Conservation (phyloP, 1,140 invertebrate species). For the Trichonephila clavipes region DNA sequence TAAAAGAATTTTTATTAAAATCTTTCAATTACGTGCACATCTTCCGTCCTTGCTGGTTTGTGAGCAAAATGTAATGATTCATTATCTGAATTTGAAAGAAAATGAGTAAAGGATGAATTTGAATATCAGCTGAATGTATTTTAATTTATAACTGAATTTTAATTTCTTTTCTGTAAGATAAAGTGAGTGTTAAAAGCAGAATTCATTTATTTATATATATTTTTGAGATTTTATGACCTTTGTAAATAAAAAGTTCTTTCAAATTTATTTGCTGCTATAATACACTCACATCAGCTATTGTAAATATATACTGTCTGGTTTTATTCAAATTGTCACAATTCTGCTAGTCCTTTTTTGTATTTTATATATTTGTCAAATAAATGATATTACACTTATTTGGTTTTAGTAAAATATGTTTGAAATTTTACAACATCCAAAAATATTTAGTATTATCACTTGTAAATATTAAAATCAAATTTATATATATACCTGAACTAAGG, state of each 20-base stretch:
- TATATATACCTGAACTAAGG: too few relatives aligned
- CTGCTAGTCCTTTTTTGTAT: constrained; percentile 44
- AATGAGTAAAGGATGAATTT: not conserved
- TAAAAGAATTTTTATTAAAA: constrained; percentile 6
- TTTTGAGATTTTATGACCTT: constrained; percentile 26
- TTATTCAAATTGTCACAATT: constrained; percentile 35
- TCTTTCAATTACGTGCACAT: constrained; percentile 19
- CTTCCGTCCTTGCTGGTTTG: constrained; percentile 42
- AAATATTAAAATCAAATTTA: too few relatives aligned
- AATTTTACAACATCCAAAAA: too few relatives aligned
- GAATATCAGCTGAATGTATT: not conserved
- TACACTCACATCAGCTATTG: constrained; percentile 29
- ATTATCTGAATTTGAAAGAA: not conserved
- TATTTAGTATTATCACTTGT: too few relatives aligned
- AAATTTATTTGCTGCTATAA: constrained; percentile 14
- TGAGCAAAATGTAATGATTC: not conserved
- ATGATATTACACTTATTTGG: constrained; percentile 4
- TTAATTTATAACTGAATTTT: not conserved
- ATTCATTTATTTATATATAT: constrained; percentile 9
- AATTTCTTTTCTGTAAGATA: not conserved
- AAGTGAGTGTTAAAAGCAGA: not conserved
- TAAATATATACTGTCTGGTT: constrained; percentile 43
- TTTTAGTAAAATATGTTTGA: not conserved
- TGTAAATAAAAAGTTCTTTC: constrained; percentile 45
- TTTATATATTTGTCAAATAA: constrained; percentile 55